phyloP scores from a whole-genome alignment of 2,888 invertebrate genomes.

The Synanthedon vespiformis region DNA sequence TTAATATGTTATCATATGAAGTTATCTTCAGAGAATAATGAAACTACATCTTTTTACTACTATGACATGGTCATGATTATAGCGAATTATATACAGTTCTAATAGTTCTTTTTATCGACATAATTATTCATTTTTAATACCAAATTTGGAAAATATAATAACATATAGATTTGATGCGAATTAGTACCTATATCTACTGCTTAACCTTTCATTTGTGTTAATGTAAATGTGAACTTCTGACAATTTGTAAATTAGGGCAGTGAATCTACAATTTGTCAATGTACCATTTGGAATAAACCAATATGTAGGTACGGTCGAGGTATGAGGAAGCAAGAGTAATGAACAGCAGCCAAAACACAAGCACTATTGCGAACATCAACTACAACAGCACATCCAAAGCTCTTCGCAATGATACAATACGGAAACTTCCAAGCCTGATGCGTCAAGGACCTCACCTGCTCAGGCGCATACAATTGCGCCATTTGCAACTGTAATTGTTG shows the following conservation, averaged over 20 bases:
- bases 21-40: no score
- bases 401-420: slow-evolving; percentile 37
- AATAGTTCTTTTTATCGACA: no score
- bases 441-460: slow-evolving; percentile 56
- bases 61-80: not conserved
- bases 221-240: slow-evolving; percentile 3
- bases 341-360: slow-evolving; percentile 41
- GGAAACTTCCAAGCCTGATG: not conserved
- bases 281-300: not conserved
- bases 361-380: slow-evolving; percentile 40
- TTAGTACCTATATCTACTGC: slow-evolving; percentile 4
- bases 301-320: slow-evolving; percentile 7
- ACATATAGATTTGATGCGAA: not conserved
- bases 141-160: not conserved
- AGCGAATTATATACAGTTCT: not conserved
- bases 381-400: slow-evolving; percentile 70
- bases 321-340: slow-evolving; percentile 34
- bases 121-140: not conserved
- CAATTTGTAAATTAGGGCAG: not conserved
- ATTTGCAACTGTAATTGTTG: slow-evolving; percentile 73
- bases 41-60: not conserved
- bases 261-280: not conserved
- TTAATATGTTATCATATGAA: not conserved
- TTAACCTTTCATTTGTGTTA: slow-evolving; percentile 2
- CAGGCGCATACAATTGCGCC: slow-evolving; percentile 68